Evolutionary conservation across 2,888 invertebrate species (phyloP).

Genomic region (Imbricaverruca yamaguchii): DNA sequence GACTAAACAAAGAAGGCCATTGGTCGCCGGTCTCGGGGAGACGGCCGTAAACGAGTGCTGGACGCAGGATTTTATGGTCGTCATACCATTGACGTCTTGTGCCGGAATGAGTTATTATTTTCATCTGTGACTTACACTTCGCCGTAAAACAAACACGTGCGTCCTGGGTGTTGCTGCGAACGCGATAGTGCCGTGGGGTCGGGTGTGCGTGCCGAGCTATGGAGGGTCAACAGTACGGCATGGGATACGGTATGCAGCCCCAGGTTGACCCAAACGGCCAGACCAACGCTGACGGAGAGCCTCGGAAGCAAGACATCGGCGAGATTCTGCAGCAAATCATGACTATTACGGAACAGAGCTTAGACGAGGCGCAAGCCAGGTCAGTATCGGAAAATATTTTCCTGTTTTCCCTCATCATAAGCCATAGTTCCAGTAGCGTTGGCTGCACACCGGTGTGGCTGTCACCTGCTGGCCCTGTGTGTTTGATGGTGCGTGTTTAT

Average conservation of each 20-base stretch:
- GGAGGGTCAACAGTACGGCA: constrained; percentile 22
- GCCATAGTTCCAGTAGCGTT: too few species aligned
- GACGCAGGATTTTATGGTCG: constrained; percentile 22
- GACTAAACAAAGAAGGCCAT: constrained; percentile 23
- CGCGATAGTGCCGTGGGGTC: background rate
- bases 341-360: constrained; percentile 97
- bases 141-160: constrained; percentile 19
- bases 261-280: constrained; percentile 4
- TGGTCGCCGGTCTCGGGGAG: constrained; percentile 9
- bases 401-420: too few species aligned
- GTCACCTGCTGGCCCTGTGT: too few species aligned
- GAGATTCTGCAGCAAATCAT: constrained; percentile 97
- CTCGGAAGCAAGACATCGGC: constrained; percentile 90
- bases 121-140: constrained; percentile 19
- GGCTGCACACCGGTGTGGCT: too few species aligned
- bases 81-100: constrained; percentile 22
- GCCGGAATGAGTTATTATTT: constrained; percentile 19
- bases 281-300: constrained; percentile 39
- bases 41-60: constrained; percentile 17
- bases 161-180: background rate
- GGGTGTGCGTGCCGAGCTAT: background rate
- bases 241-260: constrained; percentile 19
- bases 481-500: too few species aligned
- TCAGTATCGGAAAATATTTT: constrained; percentile 36
- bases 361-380: constrained; percentile 95